These are phyloP conservation scores for Gastracanthus pulcherrimus DNA, from an alignment of 2,888 invertebrate genomes.

Conservation along the genomic window DNA sequence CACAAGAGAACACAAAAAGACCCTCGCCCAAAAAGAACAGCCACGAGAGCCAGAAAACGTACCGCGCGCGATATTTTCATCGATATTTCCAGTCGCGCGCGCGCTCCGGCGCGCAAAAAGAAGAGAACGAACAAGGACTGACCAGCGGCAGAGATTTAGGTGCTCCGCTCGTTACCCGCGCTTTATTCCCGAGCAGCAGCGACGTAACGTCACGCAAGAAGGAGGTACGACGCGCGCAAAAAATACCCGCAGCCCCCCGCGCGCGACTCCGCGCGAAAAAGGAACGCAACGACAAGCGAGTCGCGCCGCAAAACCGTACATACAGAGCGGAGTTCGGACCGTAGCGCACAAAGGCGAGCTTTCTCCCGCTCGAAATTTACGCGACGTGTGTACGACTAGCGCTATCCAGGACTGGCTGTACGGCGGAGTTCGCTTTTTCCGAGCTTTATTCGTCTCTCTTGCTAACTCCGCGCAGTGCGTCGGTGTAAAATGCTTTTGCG, in stretches of 20 bases:
- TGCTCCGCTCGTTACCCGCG: slow-evolving; percentile 31
- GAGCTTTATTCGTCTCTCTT: background rate
- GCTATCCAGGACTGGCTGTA: background rate
- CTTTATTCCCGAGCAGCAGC: slow-evolving; percentile 8
- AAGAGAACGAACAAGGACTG: background rate
- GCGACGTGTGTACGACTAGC: slow-evolving; percentile 17
- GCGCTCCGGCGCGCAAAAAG: background rate
- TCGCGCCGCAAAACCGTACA: background rate
- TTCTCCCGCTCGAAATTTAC: slow-evolving; percentile 33
- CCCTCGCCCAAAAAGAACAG: background rate
- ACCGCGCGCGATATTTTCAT: slow-evolving; percentile 23
- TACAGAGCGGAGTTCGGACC: background rate
- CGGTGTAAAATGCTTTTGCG: slow-evolving; percentile 25
- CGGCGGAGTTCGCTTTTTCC: slow-evolving; percentile 18
- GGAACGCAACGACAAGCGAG: slow-evolving; percentile 19
- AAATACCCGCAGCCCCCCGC: too few species aligned
- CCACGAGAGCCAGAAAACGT: background rate
- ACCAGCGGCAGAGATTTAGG: slow-evolving; percentile 33
- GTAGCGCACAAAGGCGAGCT: slow-evolving; percentile 27
- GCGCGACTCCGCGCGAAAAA: background rate
- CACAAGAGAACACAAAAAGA: background rate
- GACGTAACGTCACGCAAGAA: slow-evolving; percentile 15
- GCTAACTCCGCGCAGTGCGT: background rate
- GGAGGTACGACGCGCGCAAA: slow-evolving; percentile 1
- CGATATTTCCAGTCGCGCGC: slow-evolving; percentile 31